Base-by-base conservation (phyloP, 2,113 vertebrate species). In the Alosa alosa region DNA sequence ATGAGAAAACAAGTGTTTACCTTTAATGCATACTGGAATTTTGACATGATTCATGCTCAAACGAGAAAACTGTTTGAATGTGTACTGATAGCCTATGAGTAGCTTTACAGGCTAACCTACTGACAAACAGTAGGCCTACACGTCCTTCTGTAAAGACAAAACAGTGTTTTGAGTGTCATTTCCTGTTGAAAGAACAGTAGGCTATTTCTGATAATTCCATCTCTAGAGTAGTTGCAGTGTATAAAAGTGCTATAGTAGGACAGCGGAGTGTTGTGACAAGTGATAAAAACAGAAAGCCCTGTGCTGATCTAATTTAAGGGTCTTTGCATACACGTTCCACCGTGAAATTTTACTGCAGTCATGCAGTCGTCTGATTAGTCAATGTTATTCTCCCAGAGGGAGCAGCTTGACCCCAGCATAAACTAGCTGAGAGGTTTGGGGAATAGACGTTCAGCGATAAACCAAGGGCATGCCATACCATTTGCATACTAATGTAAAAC, bases 401-500 rank as follows among this genome's bases (percentile, higher is more conserved):
- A 84, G 82, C 55, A 81, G 31, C 82, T 57, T 84, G 50, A 55
- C 46, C 50, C 78, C 45, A 11, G 49, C 6, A 81, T 84, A 85
- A 82, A 85, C 81, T 41, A 84, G 60, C 46, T 84, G 46, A 55
- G 49, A 17, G 55, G 22, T 64, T 82, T 83, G 84, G 57, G 39
- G 55, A 68, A 68, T 68, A 68, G 64, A 68, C 31, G n/a, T 7
- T 6, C 6, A 8, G 47, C 7, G 47, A 85, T 72, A 81, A 47
- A 83, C 36, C 39, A 50, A 72, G n/a, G 57, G 31, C 75, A 45
- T 83, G 60, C 47, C 82, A 49, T 78, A 82, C 47, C 75, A 82
- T 89, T 52, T 87, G 72, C 75, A 86, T 86, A 60, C 25, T 85
- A 39, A 84, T 87, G 57, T 9, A 31, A 75, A 60, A 46, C n/a